These are phyloP conservation scores for Poecilobothrus nobilitatus DNA, from an alignment of 2,888 invertebrate genomes.

Conservation along the genomic window DNA sequence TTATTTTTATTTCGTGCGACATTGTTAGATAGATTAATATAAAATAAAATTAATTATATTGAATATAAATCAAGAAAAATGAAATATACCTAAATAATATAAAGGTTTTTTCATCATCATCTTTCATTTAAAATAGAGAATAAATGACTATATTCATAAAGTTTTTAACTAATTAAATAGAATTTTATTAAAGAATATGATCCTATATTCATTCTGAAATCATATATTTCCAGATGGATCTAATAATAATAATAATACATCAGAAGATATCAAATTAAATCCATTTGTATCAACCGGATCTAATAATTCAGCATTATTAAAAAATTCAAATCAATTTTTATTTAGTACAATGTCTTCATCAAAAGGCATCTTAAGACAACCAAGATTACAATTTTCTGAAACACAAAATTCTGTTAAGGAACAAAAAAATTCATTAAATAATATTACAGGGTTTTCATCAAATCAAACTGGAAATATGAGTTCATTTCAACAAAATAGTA, in stretches of 20 bases:
- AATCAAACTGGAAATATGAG: constrained; percentile 18
- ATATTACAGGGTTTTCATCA: constrained; percentile 27
- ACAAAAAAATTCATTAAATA: constrained; percentile 26
- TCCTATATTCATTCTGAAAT: too few relatives aligned
- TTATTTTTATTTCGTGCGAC: too few relatives aligned
- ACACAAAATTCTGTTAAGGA: constrained; percentile 24
- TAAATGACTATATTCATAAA: too few relatives aligned
- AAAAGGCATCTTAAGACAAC: constrained; percentile 37
- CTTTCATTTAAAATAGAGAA: too few relatives aligned
- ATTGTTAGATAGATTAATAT: too few relatives aligned
- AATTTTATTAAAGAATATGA: too few relatives aligned
- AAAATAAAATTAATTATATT: too few relatives aligned
- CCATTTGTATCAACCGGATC: not conserved
- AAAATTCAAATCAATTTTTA: constrained; percentile 15
- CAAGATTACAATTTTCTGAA: constrained; percentile 37
- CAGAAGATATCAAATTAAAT: constrained; percentile 1
- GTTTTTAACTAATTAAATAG: too few relatives aligned
- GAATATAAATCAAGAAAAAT: too few relatives aligned
- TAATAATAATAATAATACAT: constrained; percentile 12
- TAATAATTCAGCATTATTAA: constrained; percentile 9
- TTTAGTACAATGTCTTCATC: constrained; percentile 15
- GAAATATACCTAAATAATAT: too few relatives aligned
- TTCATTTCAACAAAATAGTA: constrained; percentile 7
- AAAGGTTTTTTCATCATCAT: too few relatives aligned
- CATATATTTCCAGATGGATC: constrained; percentile 15